Base-by-base conservation (phyloP, 1,140 invertebrate species). In the Bombus consobrinus region DNA sequence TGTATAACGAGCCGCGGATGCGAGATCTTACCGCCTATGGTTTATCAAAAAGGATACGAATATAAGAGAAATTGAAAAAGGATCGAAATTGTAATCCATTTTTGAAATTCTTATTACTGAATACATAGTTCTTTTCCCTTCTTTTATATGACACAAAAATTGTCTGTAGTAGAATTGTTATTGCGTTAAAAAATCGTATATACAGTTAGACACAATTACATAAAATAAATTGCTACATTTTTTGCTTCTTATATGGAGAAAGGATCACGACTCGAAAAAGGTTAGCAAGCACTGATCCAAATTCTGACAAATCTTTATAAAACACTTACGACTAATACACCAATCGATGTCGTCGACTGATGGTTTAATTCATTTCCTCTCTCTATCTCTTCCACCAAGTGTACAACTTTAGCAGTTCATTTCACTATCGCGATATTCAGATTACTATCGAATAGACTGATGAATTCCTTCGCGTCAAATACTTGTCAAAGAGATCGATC, bases 381-480 rank as follows among this genome's bases (percentile, higher is more conserved):
- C 28, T 62, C 59, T 62, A n/a, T n/a, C 12, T 13, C 47, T 62
- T 13, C 28, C 59, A 62, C 59, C 59, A n/a, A 62, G 59, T 62
- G 28, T 53, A 39, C 25, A 32, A 18, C 15, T 32, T 83, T 37
- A 53, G 32, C 39, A 75, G 39, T 22, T 37, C 57, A 32, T 32
- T 74, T 64, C 32, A 37, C 28, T 66, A 34, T 39, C 22, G 2
- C 8, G 81, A 39, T 68, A 83, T 83, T 66, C 25, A 76, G 72
- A 83, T 83, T 39, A 66, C 39, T 15, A 66, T 66, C 59, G 32
- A 39, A 13, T 12, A 47, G 25, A 22, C 3, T 18, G 73, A 83
- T 83, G 18, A 66, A 68, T 77, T 83, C 69, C 34, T 32, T 57
- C 73, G 73, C 47, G 34, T 62, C 28, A 25, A 43, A 39, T 68